A percentile compares a stretch with the other conserved stretches of the same genome.
Conservation (phyloP, 2,113 vertebrate species). For the Corythornis cristatus region DNA sequence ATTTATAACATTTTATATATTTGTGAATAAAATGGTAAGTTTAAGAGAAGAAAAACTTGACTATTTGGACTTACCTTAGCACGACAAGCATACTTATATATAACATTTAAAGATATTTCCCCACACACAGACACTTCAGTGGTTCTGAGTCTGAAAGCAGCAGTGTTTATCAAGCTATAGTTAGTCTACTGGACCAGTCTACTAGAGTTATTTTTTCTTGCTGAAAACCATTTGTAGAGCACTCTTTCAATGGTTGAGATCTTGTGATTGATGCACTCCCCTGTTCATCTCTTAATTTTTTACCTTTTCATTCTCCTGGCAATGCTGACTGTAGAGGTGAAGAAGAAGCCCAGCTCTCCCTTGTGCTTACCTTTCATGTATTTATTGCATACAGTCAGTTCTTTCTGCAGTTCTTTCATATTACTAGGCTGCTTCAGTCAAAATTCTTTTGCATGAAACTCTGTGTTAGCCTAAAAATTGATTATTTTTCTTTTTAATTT, state of each 20-base stretch:
- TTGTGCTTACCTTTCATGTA: not conserved
- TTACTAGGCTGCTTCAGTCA: not conserved
- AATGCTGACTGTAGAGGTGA: rapidly evolving
- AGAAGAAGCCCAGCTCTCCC: not conserved
- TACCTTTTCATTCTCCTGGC: not conserved
- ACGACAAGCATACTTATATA: not conserved
- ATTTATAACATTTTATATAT: not conserved
- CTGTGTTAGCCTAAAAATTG: not conserved
- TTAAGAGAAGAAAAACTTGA: not conserved
- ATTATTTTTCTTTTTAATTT: not conserved
- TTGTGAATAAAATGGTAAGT: not conserved
- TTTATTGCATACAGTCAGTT: not conserved
- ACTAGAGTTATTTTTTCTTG: not conserved
- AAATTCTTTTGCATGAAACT: not conserved
- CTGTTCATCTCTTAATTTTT: not conserved
- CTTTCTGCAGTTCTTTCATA: not conserved
- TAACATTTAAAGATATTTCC: not conserved
- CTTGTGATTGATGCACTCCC: not conserved
- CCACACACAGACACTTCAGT: not conserved
- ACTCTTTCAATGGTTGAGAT: not conserved
- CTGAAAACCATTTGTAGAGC: not conserved
- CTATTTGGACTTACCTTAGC: not conserved
- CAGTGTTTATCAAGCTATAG: not conserved
- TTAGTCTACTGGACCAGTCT: not conserved
- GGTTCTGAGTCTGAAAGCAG: not conserved